These are phyloP conservation scores for Caenorhabditis drosophilae DNA, from an alignment of 2,888 invertebrate genomes.

Conservation along the genomic window DNA sequence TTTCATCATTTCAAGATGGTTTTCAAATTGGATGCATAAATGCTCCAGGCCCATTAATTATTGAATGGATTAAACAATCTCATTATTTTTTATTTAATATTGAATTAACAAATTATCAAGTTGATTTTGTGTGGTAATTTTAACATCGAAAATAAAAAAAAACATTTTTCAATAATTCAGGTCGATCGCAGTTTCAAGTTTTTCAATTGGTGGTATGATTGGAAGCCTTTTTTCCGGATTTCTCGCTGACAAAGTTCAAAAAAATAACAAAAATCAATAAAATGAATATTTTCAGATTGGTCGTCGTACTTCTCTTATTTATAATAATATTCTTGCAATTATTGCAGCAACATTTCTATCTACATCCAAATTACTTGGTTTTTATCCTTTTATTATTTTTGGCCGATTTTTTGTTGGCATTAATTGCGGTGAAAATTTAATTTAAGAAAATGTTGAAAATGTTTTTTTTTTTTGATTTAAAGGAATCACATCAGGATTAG, in stretches of 20 bases:
- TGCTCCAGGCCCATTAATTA: constrained; percentile 33
- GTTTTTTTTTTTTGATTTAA: constrained; percentile 74
- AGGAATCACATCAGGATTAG: constrained; percentile 80
- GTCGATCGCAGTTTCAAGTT: constrained; percentile 34
- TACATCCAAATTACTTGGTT: constrained; percentile 75
- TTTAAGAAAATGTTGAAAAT: background rate
- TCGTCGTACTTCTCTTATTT: constrained; percentile 76
- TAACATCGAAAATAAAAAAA: background rate
- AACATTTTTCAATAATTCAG: constrained; percentile 6
- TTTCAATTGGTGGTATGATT: constrained; percentile 33
- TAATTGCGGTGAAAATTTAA: constrained; percentile 16
- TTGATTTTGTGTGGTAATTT: constrained; percentile 25
- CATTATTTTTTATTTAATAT: constrained; percentile 19
- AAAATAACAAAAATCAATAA: background rate
- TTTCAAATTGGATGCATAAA: constrained; percentile 39
- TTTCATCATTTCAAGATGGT: constrained; percentile 38
- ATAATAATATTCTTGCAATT: constrained; percentile 81
- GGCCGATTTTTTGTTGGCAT: constrained; percentile 75
- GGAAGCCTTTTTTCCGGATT: constrained; percentile 27
- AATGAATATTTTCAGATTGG: constrained; percentile 21
- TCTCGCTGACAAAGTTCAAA: constrained; percentile 17
- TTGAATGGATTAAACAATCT: constrained; percentile 32
- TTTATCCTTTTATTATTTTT: constrained; percentile 28
- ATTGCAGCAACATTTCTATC: constrained; percentile 78
- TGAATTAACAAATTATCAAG: constrained; percentile 11